Evolutionary conservation across 2,888 invertebrate species (phyloP), one percentile per base, ranked within the genome.

Genomic region (Rhyacophila evoluta): DNA sequence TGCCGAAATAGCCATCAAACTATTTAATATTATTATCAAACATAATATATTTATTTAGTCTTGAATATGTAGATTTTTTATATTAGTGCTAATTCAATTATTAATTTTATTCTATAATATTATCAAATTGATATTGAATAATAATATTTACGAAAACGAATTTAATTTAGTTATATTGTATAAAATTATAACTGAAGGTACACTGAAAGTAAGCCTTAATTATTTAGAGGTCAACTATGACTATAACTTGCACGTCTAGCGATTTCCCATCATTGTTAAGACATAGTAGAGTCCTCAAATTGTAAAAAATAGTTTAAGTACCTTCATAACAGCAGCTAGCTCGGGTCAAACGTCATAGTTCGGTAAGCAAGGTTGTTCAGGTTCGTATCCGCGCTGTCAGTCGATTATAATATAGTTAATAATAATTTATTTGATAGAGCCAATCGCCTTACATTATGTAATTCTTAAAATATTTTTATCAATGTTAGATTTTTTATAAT

Each of bases 361-460:
- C 55, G 55, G 25, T 10, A 55, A 55, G 55, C 55, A 55, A 55
- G 55, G 55, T 19, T 55, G 19, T 19, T 19, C 3, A 8, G 55
- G 25, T 55, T 55, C 55, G 55, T 19, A 55, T 55, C 55, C 55
- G 55, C 19, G 55, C 55, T 25, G 55, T 55, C 55, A 55, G 55
- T 19, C 19, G 25, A 12, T 12, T 25, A 25, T 19, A n/a, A 19
- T 55, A 25, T 55, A 55, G 6, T 55, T 25, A 19, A 55, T n/a
- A n/a, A n/a, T n/a, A n/a, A n/a, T n/a, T n/a, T n/a, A n/a, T 55
- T 55, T 25, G 0, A 55, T 55, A 55, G 10, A 55, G 25, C 19
- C 55, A 25, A 55, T 10, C 29, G 29, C 29, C 2, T 4, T 4
- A 6, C 6, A 2, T 33, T 33, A 33, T 33, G 29, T 6, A 33